Conservation (phyloP, 2,888 invertebrate species). For the Lomographa bimaculata region DNA sequence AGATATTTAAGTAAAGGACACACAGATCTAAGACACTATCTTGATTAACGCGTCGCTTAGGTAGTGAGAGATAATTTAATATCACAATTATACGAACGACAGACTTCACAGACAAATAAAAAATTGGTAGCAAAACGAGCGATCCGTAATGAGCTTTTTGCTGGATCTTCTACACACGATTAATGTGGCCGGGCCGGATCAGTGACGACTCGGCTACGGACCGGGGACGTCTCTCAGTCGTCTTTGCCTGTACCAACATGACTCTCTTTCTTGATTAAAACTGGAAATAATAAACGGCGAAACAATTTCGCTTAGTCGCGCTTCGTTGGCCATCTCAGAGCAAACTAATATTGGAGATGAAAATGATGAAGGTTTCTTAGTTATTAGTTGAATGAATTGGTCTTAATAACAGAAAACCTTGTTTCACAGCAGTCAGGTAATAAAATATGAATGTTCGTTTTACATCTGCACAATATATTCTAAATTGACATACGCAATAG, state of each 20-base stretch:
- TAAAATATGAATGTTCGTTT: too few relatives aligned
- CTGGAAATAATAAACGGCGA: conserved; percentile 76
- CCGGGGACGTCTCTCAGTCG: conserved; percentile 63
- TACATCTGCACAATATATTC: too few relatives aligned
- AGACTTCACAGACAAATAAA: conserved; percentile 5
- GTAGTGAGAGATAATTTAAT: too few relatives aligned
- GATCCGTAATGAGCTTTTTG: conserved; percentile 51
- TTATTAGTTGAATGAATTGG: conserved; percentile 26
- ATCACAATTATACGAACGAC: too few relatives aligned
- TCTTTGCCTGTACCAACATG: conserved; percentile 44
- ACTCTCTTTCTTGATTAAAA: conserved; percentile 77
- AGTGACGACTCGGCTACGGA: conserved; percentile 44
- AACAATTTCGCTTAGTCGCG: conserved; percentile 66
- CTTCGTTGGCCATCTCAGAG: conserved; percentile 48
- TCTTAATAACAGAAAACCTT: background rate
- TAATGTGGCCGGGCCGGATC: conserved; percentile 51
- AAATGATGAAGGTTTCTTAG: conserved; percentile 38
- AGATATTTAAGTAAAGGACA: too few relatives aligned
- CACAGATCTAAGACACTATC: too few relatives aligned
- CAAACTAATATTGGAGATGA: conserved; percentile 69
- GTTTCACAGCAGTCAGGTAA: too few relatives aligned
- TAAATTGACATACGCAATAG: too few relatives aligned
- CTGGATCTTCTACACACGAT: conserved; percentile 61
- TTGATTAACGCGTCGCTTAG: too few relatives aligned
- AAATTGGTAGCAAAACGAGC: conserved; percentile 28